Conservation (phyloP, 2,888 invertebrate genomes). For the Brenthis hecate region DNA sequence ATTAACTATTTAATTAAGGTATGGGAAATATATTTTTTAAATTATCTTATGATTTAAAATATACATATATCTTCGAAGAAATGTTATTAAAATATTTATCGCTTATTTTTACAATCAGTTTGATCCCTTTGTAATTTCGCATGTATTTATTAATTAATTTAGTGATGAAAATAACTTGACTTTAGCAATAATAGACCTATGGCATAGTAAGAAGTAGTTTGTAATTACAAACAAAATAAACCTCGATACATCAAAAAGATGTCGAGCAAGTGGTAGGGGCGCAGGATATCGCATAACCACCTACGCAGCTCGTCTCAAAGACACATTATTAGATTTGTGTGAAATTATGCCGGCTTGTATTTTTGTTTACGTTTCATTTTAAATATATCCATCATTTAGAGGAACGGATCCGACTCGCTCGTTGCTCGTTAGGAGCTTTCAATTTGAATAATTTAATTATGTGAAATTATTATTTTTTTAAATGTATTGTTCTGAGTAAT, state of each 20-base stretch:
- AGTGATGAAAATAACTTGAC: too few species aligned
- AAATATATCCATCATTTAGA: conserved; percentile 19
- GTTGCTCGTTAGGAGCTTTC: conserved; percentile 14
- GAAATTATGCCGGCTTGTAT: conserved; percentile 28
- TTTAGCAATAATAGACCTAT: too few species aligned
- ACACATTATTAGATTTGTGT: conserved; percentile 36
- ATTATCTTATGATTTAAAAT: too few species aligned
- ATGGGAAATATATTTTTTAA: too few species aligned
- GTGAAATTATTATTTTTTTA: not conserved
- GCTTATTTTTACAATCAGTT: too few species aligned
- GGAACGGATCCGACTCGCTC: conserved; percentile 22
- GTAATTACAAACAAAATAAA: too few species aligned
- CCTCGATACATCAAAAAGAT: not conserved
- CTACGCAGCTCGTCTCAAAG: conserved; percentile 25
- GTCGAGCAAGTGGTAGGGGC: conserved; percentile 18
- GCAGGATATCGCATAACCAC: conserved; percentile 25
- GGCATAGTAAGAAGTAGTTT: too few species aligned
- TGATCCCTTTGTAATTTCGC: too few species aligned
- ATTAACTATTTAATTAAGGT: too few species aligned
- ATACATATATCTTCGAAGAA: too few species aligned
- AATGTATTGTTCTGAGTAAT: not conserved
- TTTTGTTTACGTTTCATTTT: conserved; percentile 24
- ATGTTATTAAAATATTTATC: too few species aligned
- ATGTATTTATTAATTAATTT: too few species aligned
- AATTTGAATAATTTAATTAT: conserved; percentile 7